Evolutionary conservation across 2,113 vertebrate species (phyloP).

Genomic region (Erinaceus europaeus): DNA sequence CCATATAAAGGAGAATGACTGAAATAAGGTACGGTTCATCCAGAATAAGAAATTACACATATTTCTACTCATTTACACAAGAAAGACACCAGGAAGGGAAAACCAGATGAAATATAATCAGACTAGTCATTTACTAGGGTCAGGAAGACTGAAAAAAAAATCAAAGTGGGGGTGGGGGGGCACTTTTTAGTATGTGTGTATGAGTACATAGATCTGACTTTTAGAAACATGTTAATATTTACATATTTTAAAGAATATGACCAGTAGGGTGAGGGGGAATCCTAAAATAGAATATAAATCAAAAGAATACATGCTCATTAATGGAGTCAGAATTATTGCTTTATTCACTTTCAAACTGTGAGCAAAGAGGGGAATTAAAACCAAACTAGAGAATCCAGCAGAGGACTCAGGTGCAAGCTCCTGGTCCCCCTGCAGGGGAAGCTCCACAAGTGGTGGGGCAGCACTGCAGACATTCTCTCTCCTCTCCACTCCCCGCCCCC

Average conservation of each 20-base stretch:
- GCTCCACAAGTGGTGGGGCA: too few relatives aligned
- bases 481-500: too few relatives aligned
- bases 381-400: too few relatives aligned
- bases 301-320: too few relatives aligned
- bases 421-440: too few relatives aligned
- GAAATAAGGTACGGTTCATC: background rate
- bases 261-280: background rate
- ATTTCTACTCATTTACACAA: background rate
- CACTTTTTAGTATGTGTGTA: too few relatives aligned
- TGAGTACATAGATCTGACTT: background rate
- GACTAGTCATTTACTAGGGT: background rate
- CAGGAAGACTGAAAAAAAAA: background rate
- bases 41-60: background rate
- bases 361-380: background rate
- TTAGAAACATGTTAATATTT: background rate
- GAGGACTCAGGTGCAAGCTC: too few relatives aligned
- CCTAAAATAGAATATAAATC: background rate
- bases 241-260: background rate
- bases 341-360: too few relatives aligned
- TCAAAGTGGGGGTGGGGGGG: background rate
- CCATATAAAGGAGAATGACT: background rate
- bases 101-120: background rate
- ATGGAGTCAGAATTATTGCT: too few relatives aligned
- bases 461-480: too few relatives aligned
- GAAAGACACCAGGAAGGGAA: background rate